Conservation (phyloP, 2,888 invertebrate species). For the Agrochola litura region DNA sequence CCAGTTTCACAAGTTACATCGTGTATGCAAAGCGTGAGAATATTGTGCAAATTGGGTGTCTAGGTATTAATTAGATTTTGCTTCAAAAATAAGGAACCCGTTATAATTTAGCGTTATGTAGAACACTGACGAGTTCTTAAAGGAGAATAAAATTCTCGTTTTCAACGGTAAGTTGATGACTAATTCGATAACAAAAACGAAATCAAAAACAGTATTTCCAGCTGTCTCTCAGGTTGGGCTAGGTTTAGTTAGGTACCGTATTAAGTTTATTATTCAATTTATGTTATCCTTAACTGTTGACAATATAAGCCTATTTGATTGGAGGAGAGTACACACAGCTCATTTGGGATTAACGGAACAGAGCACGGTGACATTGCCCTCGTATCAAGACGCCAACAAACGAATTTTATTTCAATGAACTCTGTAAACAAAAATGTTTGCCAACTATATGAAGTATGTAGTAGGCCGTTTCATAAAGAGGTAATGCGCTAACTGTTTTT, state of each 20-base stretch:
- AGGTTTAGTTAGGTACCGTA: constrained; percentile 30
- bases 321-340: constrained; percentile 51
- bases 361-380: constrained; percentile 62
- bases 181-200: constrained; percentile 59
- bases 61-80: constrained; percentile 66
- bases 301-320: constrained; percentile 49
- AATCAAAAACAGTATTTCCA: constrained; percentile 48
- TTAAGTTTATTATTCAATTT: constrained; percentile 28
- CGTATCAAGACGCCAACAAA: constrained; percentile 50
- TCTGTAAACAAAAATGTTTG: constrained; percentile 43
- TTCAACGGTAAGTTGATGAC: constrained; percentile 66
- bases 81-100: constrained; percentile 75
- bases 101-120: constrained; percentile 66
- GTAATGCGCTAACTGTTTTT: constrained; percentile 64
- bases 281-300: constrained; percentile 30
- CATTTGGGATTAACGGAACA: constrained; percentile 67
- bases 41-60: constrained; percentile 66
- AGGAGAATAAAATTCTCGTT: constrained; percentile 58
- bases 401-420: constrained; percentile 50
- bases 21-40: constrained; percentile 74
- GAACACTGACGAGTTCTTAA: constrained; percentile 51
- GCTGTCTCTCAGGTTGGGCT: constrained; percentile 30
- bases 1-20: constrained; percentile 68
- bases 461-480: constrained; percentile 47
- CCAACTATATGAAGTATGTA: constrained; percentile 19